A percentile compares a stretch with the other conserved stretches of the same genome.
These are phyloP conservation scores for Drosophila flavopinicola DNA, from an alignment of 2,888 invertebrate genomes.

Conservation along the genomic window DNA sequence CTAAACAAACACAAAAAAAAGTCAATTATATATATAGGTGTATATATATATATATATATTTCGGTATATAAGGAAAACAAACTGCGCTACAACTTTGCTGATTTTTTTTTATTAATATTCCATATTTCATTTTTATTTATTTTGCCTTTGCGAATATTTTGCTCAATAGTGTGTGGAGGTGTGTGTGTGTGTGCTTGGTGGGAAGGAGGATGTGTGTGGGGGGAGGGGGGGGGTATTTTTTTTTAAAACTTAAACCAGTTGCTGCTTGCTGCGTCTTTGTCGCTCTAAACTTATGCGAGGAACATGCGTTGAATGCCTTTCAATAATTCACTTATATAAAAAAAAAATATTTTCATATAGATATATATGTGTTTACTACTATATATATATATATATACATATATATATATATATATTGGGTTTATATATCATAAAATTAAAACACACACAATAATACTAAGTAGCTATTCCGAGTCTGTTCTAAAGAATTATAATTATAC, in stretches of 20 bases:
- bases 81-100: constrained; percentile 54
- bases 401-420: constrained; percentile 22
- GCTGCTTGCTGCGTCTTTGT: constrained; percentile 67
- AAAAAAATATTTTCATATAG: constrained; percentile 41
- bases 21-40: constrained; percentile 19
- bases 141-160: constrained; percentile 17
- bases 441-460: constrained; percentile 73
- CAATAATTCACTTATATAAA: constrained; percentile 50
- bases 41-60: constrained; percentile 18
- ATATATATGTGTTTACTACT: constrained; percentile 23
- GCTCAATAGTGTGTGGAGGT: constrained; percentile 3
- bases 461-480: constrained; percentile 59
- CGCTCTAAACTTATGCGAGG: constrained; percentile 80
- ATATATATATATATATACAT: constrained; percentile 20
- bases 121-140: constrained; percentile 8
- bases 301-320: constrained; percentile 77
- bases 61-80: constrained; percentile 66
- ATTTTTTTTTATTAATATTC: constrained; percentile 31
- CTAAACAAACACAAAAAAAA: constrained; percentile 74
- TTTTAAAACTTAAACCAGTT: constrained; percentile 44
- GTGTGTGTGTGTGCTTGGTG: constrained; percentile 10
- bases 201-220: background rate
- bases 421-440: constrained; percentile 36
- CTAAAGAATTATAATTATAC: constrained; percentile 44
- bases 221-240: background rate